Base-by-base conservation (phyloP, 2,888 invertebrate species). In the Netelia inedita region DNA sequence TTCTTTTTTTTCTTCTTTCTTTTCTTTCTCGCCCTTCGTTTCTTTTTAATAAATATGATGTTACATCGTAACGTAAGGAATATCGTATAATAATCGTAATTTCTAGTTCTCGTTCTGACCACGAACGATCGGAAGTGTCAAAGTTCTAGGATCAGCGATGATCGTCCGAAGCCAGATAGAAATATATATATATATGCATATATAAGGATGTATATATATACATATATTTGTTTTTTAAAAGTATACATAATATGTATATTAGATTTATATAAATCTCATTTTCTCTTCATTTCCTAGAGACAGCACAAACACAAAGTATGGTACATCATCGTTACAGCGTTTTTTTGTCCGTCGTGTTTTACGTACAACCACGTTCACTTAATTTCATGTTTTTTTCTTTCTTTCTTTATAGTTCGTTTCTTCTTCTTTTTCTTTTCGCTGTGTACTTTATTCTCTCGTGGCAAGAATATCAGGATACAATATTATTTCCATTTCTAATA, bases 11-110 rank as follows among this genome's bases (percentile, higher is more conserved):
- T 3, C 43, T 69, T 68, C 66, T 68, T 57, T 41, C 23, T 10
- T 10, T 19, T 61, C 23, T 57, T 11, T 43, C 35, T 55, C 55
- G 63, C 46, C 87, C 88, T 87, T 88, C 89, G 89, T 89, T 83
- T 89, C 90, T 91, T 91, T 90, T 91, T 88, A 92, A 92, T 92
- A 92, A 92, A 92, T 92, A 92, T 92, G 91, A 89, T 91, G 89
- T 91, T 92, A 92, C 91, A 92, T 91, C 80, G 87, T 90, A 90
- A 91, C 89, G 88, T 89, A 92, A 92, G 89, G 89, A 91, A 91
- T 91, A 91, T 90, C 88, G 86, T 87, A 86, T 88, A 82, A 85
- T 84, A 69, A 84, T 86, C 57, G 81, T 88, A 89, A 89, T 82
- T 86, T 69, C 53, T 83, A 63, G 69, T 86, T 88, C 82, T 82